Base-by-base conservation (phyloP, 1,140 invertebrate genomes). In the Myzus persicae region DNA sequence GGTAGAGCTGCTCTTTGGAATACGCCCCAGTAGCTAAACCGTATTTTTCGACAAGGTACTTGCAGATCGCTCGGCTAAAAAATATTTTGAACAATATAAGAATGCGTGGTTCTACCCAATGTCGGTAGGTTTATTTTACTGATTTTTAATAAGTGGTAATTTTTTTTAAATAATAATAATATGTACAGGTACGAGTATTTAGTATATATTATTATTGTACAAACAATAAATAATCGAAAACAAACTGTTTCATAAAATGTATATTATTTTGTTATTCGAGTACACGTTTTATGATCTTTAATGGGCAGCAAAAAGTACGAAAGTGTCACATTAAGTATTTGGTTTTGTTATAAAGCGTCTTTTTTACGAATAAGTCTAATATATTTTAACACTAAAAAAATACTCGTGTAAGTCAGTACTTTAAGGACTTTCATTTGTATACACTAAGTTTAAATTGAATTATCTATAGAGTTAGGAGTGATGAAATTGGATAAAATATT, bases 31-130 rank as follows among this genome's bases (percentile, higher is more conserved):
- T 40, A 3, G 96, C 96, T 94, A 97, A 97, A 48, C 95, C 97
- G 94, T 97, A 98, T 93, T 97, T 96, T 94, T 97, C 96, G 3
- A 95, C 96, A 94, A 97, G 95, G 95, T 98, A 98, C 54, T 96
- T 95, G 94, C 96, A 96, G 94, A 98, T 97, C 82, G 97, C 97
- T 93, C 97, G 97, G 94, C 97, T 96, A 93, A 40, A 94, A 93
- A 38, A 18, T 18, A n/a, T 14, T n/a, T 76, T 18, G 14, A n/a
- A n/a, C n/a, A n/a, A 14, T 76, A n/a, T n/a, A 76, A 76, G 11
- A 76, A n/a, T 76, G 4, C 14, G 6, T 0, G 18, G 18, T 67
- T 67, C n/a, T 18, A 31, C 9, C n/a, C n/a, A 9, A 3, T 31
- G 54, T 31, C 31, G 26, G 0, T 31, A 14, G 9, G 26, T 31